Conservation (phyloP, 1,140 invertebrate species). For the Eciton burchellii region DNA sequence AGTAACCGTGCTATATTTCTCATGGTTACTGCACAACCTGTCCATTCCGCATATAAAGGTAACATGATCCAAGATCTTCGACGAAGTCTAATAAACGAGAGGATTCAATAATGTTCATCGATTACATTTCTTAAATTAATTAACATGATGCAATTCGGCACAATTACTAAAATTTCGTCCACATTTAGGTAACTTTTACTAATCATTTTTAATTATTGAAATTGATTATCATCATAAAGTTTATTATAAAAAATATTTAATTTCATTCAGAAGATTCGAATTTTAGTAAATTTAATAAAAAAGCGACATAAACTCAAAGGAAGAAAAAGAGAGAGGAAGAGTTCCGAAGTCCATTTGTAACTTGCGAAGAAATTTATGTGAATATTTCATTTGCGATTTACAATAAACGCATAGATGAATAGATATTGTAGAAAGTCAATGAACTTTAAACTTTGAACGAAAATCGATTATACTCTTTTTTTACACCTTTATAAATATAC, state of each 20-base stretch:
- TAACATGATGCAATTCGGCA: not conserved
- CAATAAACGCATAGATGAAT: not conserved
- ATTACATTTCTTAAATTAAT: constrained; percentile 8
- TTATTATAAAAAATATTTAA: too few species aligned
- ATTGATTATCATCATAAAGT: not conserved
- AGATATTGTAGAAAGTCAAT: not conserved
- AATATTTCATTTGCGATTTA: not conserved
- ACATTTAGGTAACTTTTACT: not conserved
- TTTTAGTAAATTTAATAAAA: too few species aligned
- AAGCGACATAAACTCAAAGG: too few species aligned
- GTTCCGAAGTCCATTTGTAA: not conserved
- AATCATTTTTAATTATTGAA: not conserved
- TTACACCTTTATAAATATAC: not conserved
- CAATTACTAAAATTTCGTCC: not conserved
- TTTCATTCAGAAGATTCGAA: too few species aligned
- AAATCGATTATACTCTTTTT: not conserved
- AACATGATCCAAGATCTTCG: constrained; percentile 72
- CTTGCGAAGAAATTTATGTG: not conserved
- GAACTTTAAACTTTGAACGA: too few species aligned
- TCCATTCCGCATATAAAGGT: constrained; percentile 92
- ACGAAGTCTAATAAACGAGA: constrained; percentile 57
- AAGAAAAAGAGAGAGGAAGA: too few species aligned
- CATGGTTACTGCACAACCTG: constrained; percentile 90
- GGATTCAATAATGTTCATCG: constrained; percentile 57
- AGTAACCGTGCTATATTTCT: constrained; percentile 87